These are phyloP conservation scores for Prinia subflava DNA, from an alignment of 2,113 vertebrate genomes.

Conservation along the genomic window DNA sequence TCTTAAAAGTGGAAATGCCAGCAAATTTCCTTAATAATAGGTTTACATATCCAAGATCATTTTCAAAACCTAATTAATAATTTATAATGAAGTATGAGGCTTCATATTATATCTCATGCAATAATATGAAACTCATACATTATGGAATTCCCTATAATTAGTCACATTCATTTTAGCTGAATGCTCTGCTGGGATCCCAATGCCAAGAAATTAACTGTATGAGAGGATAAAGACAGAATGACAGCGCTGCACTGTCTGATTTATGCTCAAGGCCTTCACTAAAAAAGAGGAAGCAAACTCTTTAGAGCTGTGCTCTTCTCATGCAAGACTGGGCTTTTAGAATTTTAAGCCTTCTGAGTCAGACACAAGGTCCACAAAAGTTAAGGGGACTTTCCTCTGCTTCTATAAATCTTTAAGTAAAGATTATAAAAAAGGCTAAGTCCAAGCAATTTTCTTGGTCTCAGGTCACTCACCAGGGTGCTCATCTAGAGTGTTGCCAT, in stretches of 20 bases:
- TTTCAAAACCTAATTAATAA: constrained; percentile 14
- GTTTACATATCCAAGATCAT: background rate
- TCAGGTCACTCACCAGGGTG: background rate
- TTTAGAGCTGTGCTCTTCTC: background rate
- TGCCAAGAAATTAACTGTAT: background rate
- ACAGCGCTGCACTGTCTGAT: background rate
- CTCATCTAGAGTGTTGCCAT: background rate
- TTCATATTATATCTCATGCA: background rate
- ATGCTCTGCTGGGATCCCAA: background rate
- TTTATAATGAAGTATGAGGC: background rate
- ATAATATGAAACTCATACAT: background rate
- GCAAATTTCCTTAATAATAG: background rate
- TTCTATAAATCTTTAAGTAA: background rate
- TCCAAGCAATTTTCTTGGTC: background rate
- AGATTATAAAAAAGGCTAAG: background rate
- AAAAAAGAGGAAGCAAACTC: background rate
- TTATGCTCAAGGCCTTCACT: background rate
- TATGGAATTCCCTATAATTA: background rate
- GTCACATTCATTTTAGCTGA: background rate
- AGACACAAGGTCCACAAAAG: background rate
- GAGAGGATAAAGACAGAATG: background rate
- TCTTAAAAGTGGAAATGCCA: background rate
- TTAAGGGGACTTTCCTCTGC: background rate
- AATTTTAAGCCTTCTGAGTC: background rate
- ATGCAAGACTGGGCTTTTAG: background rate